These are phyloP conservation scores for Hylyphantes graminicola DNA, from an alignment of 1,140 invertebrate genomes.

Conservation along the genomic window DNA sequence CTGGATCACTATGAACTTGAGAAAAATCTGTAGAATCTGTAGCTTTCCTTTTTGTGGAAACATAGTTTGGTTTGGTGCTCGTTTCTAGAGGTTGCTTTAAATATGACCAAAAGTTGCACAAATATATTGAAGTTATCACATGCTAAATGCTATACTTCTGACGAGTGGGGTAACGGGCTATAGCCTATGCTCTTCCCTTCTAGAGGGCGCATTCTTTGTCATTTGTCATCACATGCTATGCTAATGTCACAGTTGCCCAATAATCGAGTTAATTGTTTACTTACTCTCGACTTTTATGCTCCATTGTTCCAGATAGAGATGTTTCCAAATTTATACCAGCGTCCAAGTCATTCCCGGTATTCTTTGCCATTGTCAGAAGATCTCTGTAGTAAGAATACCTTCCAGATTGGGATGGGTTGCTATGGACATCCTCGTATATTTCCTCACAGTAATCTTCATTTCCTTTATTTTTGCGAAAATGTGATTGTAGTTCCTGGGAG, in stretches of 20 bases:
- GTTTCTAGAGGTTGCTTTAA: no score
- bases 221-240: no score
- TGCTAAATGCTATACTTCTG: no score
- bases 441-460: constrained; percentile 40
- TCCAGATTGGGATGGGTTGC: constrained; percentile 1
- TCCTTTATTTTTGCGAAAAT: constrained; percentile 2
- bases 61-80: no score
- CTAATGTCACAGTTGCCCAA: not conserved
- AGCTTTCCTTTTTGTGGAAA: no score
- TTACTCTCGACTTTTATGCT: not conserved
- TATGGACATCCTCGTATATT: constrained; percentile 25
- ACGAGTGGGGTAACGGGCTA: no score
- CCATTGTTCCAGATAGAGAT: not conserved
- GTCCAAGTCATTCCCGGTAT: not conserved
- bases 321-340: not conserved
- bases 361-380: constrained; percentile 1
- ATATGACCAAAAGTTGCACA: no score
- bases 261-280: not conserved
- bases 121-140: no score
- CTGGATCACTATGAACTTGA: no score
- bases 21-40: no score
- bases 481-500: constrained; percentile 1
- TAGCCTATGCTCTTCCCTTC: no score
- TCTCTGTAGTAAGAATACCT: constrained; percentile 35
- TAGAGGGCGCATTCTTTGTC: no score